Evolutionary conservation across 2,888 invertebrate genomes (phyloP), one percentile per base, ranked within the genome.

Genomic region (Rhamphomyia laevipes): DNA sequence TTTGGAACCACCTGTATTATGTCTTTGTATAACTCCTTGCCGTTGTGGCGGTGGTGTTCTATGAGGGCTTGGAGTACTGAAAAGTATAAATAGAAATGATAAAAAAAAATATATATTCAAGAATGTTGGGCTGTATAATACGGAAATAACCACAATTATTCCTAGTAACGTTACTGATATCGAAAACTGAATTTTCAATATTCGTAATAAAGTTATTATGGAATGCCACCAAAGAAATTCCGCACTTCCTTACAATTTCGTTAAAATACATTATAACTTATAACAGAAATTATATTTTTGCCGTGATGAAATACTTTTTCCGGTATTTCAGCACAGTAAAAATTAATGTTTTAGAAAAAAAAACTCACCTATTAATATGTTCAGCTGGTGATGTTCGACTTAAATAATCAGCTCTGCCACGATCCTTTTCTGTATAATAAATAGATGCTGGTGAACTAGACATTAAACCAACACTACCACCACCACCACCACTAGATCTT

Each of bases 11-110:
- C 78, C 78, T 0, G 82, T 74, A 52, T 82, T 82, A 59, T 82
- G 82, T 55, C 84, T 74, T 61, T 86, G 86, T 53, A 87, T 87
- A 1, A 86, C 86, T 23, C 86, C 85, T 63, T 84, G 84, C 1
- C 84, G 73, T 56, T 72, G 77, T 4, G 73, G 75, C 21, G 74
- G 74, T 10, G 70, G 70, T 50, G 75, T 67, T 49, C 71, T 63
- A 62, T 71, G 71, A 43, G 71, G 71, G 60, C 72, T 72, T 31
- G 69, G 68, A n/a, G 70, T 68, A 57, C 72, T 72, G n/a, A n/a
- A n/a, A n/a, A n/a, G n/a, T n/a, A n/a, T n/a, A n/a, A n/a, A n/a
- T n/a, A n/a, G n/a, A n/a, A n/a, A n/a, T n/a, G n/a, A 49, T 11
- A 51, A 47, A 47, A 21, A 35, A 16, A 48, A n/a, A 43, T 17